Evolutionary conservation across 1,140 invertebrate genomes (phyloP).

Genomic region (Pogonomyrmex barbatus): DNA sequence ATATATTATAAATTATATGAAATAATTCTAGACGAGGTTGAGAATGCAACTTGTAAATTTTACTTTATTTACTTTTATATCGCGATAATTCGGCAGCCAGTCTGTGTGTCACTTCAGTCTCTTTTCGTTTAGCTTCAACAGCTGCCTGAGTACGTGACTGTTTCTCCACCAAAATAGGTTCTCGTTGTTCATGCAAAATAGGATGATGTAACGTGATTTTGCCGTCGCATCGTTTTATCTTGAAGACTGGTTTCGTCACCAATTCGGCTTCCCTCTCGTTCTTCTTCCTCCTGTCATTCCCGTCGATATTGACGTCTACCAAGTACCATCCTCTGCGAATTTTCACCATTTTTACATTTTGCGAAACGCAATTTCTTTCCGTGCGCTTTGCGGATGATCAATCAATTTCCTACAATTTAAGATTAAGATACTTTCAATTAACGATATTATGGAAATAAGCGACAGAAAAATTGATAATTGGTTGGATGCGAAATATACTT

Average conservation of each 20-base stretch:
- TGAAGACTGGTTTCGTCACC: background rate
- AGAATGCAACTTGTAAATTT: background rate
- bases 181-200: constrained; percentile 35
- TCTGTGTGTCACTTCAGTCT: constrained; percentile 26
- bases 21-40: background rate
- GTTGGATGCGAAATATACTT: background rate
- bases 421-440: background rate
- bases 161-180: constrained; percentile 13
- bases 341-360: constrained; percentile 20
- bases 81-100: constrained; percentile 55
- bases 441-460: background rate
- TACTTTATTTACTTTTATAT: constrained; percentile 54
- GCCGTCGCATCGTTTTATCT: constrained; percentile 6
- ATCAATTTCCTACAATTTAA: constrained; percentile 13
- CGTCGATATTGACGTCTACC: background rate
- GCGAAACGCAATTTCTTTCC: background rate
- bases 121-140: constrained; percentile 10
- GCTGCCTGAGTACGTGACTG: background rate
- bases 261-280: constrained; percentile 20
- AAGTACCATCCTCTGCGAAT: background rate
- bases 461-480: background rate
- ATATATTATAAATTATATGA: background rate
- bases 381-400: background rate
- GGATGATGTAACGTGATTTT: constrained; percentile 23
- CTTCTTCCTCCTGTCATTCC: background rate